Base-by-base conservation (phyloP, 2,797 vertebrate genomes). In the Poeciliopsis paucimaculata region DNA sequence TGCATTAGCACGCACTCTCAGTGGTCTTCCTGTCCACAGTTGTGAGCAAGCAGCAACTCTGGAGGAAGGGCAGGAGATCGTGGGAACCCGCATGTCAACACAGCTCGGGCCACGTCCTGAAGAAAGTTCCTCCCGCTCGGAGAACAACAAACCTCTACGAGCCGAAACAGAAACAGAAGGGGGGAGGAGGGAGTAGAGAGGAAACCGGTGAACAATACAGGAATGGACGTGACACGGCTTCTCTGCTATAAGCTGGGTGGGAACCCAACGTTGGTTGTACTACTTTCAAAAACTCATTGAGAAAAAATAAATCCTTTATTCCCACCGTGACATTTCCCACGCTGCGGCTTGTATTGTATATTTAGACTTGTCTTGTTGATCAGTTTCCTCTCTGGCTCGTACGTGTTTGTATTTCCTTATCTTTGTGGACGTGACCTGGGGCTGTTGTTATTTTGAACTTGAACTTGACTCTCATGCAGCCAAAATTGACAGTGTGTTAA, bases 181-280 rank as follows among this genome's bases (percentile, higher is more conserved):
- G 20, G 20, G 82, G 72, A 81, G 75, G 28, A 78, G 15, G 55
- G 73, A 74, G 51, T 51, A 41, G 81, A 80, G 86, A 93, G 95
- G 95, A 95, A 95, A 75, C 91, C 34, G 73, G 73, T 88, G 91
- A 95, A 96, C 95, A 96, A 96, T 96, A 95, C 85, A 87, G 76
- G 77, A 85, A 87, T 91, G 85, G 88, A 90, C 79, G 91, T 91
- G 88, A 90, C 86, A 80, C 78, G 70, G 1, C 84, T 72, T 81
- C 84, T 79, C 15, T 49, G 73, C 75, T 77, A 23, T 57, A 81
- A 84, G 76, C 76, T 88, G 91, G 91, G 93, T 93, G 92, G 91
- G 94, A 92, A 89, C 91, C 82, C 74, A 45, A 39, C 79, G 78
- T 76, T 82, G 80, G 77, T 77, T 41, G 49, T 74, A 57, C 47